phyloP scores from a whole-genome alignment of 2,113 vertebrate species.

The Theropithecus gelada region DNA sequence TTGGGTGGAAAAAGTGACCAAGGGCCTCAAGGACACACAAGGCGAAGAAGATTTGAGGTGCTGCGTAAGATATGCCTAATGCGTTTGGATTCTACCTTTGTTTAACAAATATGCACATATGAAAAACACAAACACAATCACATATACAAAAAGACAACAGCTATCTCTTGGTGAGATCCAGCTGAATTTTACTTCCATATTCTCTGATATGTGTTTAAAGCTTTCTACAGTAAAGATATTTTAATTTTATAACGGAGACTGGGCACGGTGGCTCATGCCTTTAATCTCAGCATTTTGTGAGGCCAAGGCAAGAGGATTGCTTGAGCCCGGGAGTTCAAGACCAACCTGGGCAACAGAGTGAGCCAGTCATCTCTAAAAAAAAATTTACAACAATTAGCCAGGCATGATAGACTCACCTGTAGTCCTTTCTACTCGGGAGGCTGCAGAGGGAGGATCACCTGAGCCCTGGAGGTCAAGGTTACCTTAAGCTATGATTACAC shows the following conservation, averaged over 20 bases:
- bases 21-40: neutral
- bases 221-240: neutral
- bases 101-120: neutral
- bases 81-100: neutral
- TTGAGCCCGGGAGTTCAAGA: neutral
- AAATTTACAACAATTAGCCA: rapidly evolving
- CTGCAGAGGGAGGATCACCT: neutral
- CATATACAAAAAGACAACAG: neutral
- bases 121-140: neutral
- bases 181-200: neutral
- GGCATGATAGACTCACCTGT: neutral
- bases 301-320: too few relatives aligned
- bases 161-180: neutral
- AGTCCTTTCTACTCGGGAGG: neutral
- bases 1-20: neutral
- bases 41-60: neutral
- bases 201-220: neutral
- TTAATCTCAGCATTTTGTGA: too few relatives aligned
- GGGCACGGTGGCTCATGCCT: too few relatives aligned
- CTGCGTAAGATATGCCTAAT: neutral
- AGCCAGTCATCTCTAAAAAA: neutral
- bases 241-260: neutral
- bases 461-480: neutral
- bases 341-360: neutral
- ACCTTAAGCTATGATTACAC: neutral